Evolutionary conservation across 2,113 vertebrate genomes (phyloP), one percentile per base, ranked within the genome.

Genomic region (Melanerpes aurifrons): DNA sequence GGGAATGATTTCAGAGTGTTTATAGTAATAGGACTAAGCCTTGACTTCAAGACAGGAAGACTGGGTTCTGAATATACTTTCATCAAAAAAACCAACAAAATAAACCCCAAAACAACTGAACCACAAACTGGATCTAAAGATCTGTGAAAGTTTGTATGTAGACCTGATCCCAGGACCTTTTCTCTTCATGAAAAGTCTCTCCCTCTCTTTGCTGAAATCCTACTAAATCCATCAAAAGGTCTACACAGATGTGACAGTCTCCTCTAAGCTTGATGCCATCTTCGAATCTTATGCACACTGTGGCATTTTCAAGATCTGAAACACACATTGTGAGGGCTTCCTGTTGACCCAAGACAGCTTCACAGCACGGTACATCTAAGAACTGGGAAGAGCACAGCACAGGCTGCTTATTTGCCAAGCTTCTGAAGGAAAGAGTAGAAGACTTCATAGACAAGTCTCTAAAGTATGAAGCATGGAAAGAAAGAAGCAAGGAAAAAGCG

Each of bases 291-390:
- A 9, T 1, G 12, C 50, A 58, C 80, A 18, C 68, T 10, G 47
- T 61, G 48, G 78, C 87, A 87, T 94, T 94, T 84, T 62, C 76
- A 66, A 77, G 61, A 92, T 82, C 37, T 74, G 71, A 96, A 91
- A 85, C 9, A 22, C 62, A 74, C 4, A 2, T 82, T 90, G 61
- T 0, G 6, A 78, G 76, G 81, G 80, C n/a, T 64, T 90, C 69
- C 84, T 92, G 66, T 93, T 87, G 92, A 96, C 92, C 87, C 81
- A 92, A 71, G 88, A 85, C 68, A 90, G 62, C 77, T 68, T 57
- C 90, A 87, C 82, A 96, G 92, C 18, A 3, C 18, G 56, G 35
- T 3, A 82, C 77, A 56, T 79, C 78, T 87, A 80, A 95, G 70
- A 66, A 68, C 15, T 58, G 53, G 69, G 66, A 74, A 67, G 62